phyloP scores from a whole-genome alignment of 64 coral and sea anemone species.

The Actinia equina region DNA sequence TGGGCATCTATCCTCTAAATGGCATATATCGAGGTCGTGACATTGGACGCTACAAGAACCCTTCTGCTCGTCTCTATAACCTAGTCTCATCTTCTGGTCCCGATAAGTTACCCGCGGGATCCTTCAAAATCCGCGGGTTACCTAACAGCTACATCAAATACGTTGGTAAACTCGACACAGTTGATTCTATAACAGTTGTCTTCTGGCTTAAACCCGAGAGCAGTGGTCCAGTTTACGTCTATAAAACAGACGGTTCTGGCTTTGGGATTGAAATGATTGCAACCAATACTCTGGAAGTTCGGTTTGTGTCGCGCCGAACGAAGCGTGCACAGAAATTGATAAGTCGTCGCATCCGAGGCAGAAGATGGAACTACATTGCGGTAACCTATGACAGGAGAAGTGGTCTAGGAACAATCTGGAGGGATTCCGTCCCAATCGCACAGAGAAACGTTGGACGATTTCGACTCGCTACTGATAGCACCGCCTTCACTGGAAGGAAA shows the following conservation, averaged over 20 bases:
- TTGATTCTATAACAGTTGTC: slow-evolving; percentile 59
- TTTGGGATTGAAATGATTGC: slow-evolving; percentile 45
- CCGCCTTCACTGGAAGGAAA: slow-evolving; percentile 39
- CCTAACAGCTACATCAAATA: slow-evolving; percentile 75
- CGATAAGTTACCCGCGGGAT: slow-evolving; percentile 64
- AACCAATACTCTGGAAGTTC: slow-evolving; percentile 26
- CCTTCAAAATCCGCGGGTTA: slow-evolving; percentile 54
- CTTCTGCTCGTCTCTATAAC: slow-evolving; percentile 46
- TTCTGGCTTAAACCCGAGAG: slow-evolving; percentile 70
- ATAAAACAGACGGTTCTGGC: slow-evolving; percentile 55
- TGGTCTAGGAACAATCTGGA: slow-evolving; percentile 53
- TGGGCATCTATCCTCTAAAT: slow-evolving; percentile 61
- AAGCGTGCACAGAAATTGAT: not conserved
- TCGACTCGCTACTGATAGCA: slow-evolving; percentile 40
- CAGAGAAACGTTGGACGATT: slow-evolving; percentile 44
- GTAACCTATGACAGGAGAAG: slow-evolving; percentile 32
- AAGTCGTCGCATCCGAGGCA: slow-evolving; percentile 21
- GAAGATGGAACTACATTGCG: slow-evolving; percentile 59
- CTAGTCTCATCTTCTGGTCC: slow-evolving; percentile 47
- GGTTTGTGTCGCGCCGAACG: slow-evolving; percentile 38
- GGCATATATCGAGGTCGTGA: slow-evolving; percentile 63
- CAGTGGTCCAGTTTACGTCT: slow-evolving; percentile 66
- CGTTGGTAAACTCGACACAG: slow-evolving; percentile 63
- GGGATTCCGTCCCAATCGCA: slow-evolving; percentile 45
- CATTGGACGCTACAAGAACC: slow-evolving; percentile 71